Conservation (phyloP, 2,888 invertebrate genomes). For the Ormyrus rosae region DNA sequence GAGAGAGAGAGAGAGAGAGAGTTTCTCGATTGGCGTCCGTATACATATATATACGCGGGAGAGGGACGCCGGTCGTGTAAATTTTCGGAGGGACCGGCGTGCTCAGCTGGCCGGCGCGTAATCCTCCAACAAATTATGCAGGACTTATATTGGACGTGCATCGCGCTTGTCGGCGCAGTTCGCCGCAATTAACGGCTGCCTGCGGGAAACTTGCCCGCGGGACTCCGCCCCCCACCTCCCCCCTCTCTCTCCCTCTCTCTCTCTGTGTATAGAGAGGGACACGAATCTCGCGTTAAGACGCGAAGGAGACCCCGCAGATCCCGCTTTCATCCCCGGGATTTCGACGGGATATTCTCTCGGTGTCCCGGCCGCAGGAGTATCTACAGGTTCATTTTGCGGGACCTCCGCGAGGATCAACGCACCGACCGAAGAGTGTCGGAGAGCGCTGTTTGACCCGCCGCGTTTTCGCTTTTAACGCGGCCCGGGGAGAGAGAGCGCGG, state of each 20-base stretch:
- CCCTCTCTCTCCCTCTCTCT: neutral
- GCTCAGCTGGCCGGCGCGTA: constrained; percentile 40
- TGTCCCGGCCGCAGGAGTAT: constrained; percentile 33
- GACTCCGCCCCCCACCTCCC: too few relatives aligned
- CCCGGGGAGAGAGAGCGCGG: too few relatives aligned
- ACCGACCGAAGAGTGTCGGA: neutral
- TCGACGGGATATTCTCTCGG: constrained; percentile 49
- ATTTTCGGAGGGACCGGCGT: constrained; percentile 12
- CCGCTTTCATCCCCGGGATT: constrained; percentile 61
- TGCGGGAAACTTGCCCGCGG: constrained; percentile 21
- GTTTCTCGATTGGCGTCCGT: too few relatives aligned
- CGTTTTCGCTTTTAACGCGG: too few relatives aligned
- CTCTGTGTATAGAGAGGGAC: neutral
- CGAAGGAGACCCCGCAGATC: constrained; percentile 58
- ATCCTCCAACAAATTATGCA: constrained; percentile 52
- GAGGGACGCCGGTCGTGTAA: constrained; percentile 3
- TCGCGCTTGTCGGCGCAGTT: constrained; percentile 28
- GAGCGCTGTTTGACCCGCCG: too few relatives aligned
- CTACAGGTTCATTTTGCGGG: constrained; percentile 58
- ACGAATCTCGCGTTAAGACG: constrained; percentile 17
- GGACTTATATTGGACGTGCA: constrained; percentile 49
- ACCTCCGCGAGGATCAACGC: constrained; percentile 49
- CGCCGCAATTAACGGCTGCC: constrained; percentile 38
- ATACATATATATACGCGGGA: neutral
- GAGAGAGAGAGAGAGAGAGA: neutral